Conservation (phyloP, 2,113 vertebrate species). For the Crotophaga sulcirostris region DNA sequence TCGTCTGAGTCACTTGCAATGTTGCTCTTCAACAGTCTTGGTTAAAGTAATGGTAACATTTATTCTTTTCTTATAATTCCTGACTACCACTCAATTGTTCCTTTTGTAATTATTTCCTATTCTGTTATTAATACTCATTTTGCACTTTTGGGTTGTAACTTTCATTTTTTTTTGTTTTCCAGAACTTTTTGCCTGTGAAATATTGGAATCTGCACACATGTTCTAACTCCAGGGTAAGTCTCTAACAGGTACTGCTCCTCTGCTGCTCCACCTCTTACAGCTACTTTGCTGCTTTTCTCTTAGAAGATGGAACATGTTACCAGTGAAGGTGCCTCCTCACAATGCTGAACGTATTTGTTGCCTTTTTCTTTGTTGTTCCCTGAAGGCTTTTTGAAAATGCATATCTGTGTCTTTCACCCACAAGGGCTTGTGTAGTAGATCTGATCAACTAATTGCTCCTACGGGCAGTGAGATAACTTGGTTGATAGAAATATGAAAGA, state of each 20-base stretch:
- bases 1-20: not conserved
- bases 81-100: not conserved
- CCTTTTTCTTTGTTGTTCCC: not conserved
- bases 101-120: not conserved
- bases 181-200: not conserved
- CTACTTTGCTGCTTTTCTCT: not conserved
- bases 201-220: fast-evolving
- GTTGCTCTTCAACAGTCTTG: not conserved
- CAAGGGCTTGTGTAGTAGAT: not conserved
- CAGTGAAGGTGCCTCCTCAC: not conserved
- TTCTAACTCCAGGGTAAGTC: not conserved
- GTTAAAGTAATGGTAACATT: not conserved
- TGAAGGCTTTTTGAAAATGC: not conserved
- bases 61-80: not conserved
- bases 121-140: not conserved
- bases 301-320: not conserved
- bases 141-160: not conserved
- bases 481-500: not conserved
- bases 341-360: not conserved
- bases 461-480: not conserved
- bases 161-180: not conserved
- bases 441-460: not conserved
- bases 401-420: not conserved
- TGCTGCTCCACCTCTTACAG: not conserved
- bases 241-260: not conserved